Base-by-base conservation (phyloP, 1,140 invertebrate genomes). In the Sipha flava region DNA sequence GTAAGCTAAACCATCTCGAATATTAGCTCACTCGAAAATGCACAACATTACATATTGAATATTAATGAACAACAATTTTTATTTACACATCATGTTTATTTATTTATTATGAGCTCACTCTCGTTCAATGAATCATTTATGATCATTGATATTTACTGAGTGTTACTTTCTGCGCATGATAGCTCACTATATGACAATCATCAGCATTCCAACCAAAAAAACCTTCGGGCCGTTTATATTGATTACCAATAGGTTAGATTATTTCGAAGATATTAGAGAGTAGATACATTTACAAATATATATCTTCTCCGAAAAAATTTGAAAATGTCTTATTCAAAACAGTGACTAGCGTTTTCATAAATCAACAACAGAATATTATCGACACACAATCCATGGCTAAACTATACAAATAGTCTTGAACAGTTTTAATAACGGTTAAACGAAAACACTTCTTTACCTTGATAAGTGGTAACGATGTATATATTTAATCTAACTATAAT, bases 321-420 rank as follows among this genome's bases (percentile, higher is more conserved):
- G 68, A 31, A 72, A 72, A 49, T 29, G 40, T 47, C 68, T 72
- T 47, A 49, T 72, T 72, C 45, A 49, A 72, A 72, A 72, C 43
- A 47, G 43, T 72, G 68, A 72, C 68, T 26, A 31, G 45, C 68
- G 43, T 72, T 45, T 70, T 70, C 43, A 23, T 70, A 34, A 62
- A 31, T 62, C 26, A 31, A 62, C 57, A 62, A n/a, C 57, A 3
- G 29, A 12, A 34, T 26, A 62, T 29, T 16, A 1, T 6, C 29
- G 57, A 10, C 18, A 29, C 2, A 9, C 29, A 18, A 31, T 62
- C n/a, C 29, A 62, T 6, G 29, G 9, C 29, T n/a, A n/a, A n/a
- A n/a, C n/a, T n/a, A n/a, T n/a, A n/a, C n/a, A n/a, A n/a, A n/a
- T n/a, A n/a, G n/a, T n/a, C n/a, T n/a, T n/a, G n/a, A n/a, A n/a